Evolutionary conservation across 2,797 vertebrate genomes (phyloP).

Genomic region (Rhincodon typus): DNA sequence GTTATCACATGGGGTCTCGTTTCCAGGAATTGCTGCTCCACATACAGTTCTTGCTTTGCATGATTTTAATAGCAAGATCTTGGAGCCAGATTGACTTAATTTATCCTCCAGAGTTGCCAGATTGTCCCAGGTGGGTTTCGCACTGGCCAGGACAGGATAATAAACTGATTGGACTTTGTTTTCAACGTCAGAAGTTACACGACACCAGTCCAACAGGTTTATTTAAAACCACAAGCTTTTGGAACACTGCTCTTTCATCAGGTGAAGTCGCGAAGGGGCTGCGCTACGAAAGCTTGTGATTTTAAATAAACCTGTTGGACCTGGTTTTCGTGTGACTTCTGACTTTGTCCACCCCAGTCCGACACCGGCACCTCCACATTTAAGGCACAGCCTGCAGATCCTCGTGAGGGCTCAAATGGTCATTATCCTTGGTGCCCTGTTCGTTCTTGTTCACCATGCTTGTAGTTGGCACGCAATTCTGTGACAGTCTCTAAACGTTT

Average conservation of each 20-base stretch:
- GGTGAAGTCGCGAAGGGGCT: no score
- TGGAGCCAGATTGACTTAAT: not conserved
- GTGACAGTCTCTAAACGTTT: not conserved
- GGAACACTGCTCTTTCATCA: no score
- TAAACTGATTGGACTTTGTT: not conserved
- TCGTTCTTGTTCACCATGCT: not conserved
- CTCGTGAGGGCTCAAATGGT: not conserved
- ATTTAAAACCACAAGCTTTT: no score
- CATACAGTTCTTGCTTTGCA: not conserved
- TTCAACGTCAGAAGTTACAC: not conserved
- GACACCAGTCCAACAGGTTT: no score
- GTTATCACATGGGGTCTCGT: not conserved
- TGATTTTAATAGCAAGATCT: constrained; percentile 13
- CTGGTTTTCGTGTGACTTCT: no score
- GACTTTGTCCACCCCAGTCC: no score
- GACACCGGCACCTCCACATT: no score
- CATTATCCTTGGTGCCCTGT: not conserved
- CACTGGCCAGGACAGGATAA: not conserved
- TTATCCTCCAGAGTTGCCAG: not conserved
- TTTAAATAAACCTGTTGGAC: no score
- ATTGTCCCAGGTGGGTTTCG: not conserved
- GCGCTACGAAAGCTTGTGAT: no score
- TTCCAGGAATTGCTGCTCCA: constrained; percentile 18
- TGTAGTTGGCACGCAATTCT: not conserved
- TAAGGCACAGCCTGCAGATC: not conserved